Evolutionary conservation across 2,888 invertebrate species (phyloP).

Genomic region (Hybos culiciformis): DNA sequence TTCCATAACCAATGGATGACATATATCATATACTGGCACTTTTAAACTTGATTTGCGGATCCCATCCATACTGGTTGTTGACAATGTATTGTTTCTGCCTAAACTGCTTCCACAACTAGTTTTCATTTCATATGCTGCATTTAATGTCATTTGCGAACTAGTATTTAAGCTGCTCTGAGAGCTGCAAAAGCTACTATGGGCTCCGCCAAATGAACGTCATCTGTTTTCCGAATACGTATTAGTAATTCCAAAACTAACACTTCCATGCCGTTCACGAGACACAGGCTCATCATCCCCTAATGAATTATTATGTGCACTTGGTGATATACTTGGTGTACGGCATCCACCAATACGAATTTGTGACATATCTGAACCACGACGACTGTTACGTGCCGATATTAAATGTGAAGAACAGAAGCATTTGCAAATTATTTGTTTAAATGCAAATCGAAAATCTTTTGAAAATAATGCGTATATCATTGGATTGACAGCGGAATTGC

Average conservation of each 20-base stretch:
- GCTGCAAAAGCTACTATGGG: conserved; percentile 28
- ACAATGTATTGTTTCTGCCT: conserved; percentile 12
- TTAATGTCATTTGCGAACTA: conserved; percentile 30
- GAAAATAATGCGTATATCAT: conserved; percentile 90
- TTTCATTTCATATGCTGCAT: conserved; percentile 15
- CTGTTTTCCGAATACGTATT: conserved; percentile 43
- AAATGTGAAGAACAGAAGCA: conserved; percentile 53
- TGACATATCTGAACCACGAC: conserved; percentile 45
- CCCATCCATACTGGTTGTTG: too few relatives aligned
- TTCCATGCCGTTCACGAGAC: conserved; percentile 39
- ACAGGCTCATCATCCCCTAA: conserved; percentile 43
- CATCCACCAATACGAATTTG: conserved; percentile 37
- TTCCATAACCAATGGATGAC: conserved; percentile 37
- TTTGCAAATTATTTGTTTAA: conserved; percentile 81
- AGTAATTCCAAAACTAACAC: conserved; percentile 23
- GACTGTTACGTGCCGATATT: conserved; percentile 33
- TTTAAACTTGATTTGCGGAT: conserved; percentile 30
- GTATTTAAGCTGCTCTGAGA: conserved; percentile 30
- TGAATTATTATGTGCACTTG: conserved; percentile 39
- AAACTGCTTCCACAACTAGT: neutral
- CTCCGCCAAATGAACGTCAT: conserved; percentile 39
- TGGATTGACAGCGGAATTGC: conserved; percentile 92
- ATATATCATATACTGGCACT: conserved; percentile 34
- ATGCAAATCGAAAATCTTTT: conserved; percentile 88
- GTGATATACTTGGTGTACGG: conserved; percentile 43